Evolutionary conservation across 2,888 invertebrate genomes (phyloP), one percentile per base, ranked within the genome.

Genomic region (Lasioglossum pauxillum): DNA sequence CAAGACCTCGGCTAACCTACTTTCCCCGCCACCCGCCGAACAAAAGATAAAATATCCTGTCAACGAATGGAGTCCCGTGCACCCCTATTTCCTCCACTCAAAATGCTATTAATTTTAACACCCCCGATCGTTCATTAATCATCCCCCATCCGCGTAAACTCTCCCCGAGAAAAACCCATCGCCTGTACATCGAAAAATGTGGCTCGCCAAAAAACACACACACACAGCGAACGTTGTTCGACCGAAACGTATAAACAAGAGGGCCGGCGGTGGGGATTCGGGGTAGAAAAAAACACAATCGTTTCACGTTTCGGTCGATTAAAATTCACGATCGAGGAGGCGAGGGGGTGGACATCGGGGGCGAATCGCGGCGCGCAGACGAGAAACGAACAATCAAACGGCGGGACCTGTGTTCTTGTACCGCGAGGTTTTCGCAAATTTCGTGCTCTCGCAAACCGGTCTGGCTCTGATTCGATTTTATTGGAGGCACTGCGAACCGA

Each of bases 351-450:
- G n/a, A 64, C 49, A 44, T 44, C 77, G 27, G 60, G 14, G 16
- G 16, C 14, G 84, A 44, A 23, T 46, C 73, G 49, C 31, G 46
- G 49, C 27, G 41, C 27, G 46, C 31, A 64, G 57, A 23, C 46
- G 14, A 49, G 78, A 78, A 84, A 75, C 78, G 78, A 53, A 64
- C 75, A 53, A 84, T 84, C 77, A 81, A 64, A 38, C 69, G n/a
- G 71, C 5, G 4, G 46, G 35, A 57, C 64, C 60, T 67, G 19
- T 73, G 76, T 73, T 7, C 79, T 53, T 73, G 79, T 41, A 27
- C 4, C 75, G 57, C 75, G 85, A 73, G 53, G 79, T 72, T 84
- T 79, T 76, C 75, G 73, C 78, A 78, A 76, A 85, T 84, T 85
- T 79, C 53, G n/a, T 31, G 57, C 83, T 78, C 67, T 14, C 60